These are phyloP conservation scores for Adela reaumurella DNA, from an alignment of 2,888 invertebrate genomes.

Conservation along the genomic window DNA sequence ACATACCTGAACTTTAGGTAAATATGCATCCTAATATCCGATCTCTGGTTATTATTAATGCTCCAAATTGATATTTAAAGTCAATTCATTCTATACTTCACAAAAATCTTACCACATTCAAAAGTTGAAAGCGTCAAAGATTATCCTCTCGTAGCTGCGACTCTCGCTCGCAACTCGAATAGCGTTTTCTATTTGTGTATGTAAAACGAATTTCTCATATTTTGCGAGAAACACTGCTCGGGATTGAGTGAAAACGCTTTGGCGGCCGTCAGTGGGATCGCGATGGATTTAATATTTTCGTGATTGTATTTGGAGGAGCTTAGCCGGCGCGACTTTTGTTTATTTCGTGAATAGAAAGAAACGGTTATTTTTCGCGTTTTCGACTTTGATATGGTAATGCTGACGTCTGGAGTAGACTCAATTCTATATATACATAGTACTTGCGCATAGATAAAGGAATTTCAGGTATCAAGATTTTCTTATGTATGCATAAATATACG, in stretches of 20 bases:
- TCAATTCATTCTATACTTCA: no score
- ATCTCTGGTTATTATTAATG: no score
- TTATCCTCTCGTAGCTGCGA: no score
- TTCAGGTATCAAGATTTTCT: no score
- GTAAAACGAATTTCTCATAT: conserved; percentile 49
- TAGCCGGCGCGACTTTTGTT: neutral
- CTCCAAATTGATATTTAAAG: no score
- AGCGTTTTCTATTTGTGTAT: conserved; percentile 39
- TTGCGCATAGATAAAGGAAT: no score
- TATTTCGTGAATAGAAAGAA: neutral
- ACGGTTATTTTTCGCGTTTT: neutral
- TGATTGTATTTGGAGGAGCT: conserved; percentile 33
- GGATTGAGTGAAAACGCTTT: conserved; percentile 41
- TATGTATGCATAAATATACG: no score
- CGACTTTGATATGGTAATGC: neutral
- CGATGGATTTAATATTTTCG: conserved; percentile 54
- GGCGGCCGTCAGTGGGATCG: conserved; percentile 49
- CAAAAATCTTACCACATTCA: no score
- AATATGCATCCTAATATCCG: no score
- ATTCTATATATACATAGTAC: no score
- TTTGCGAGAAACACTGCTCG: conserved; percentile 16
- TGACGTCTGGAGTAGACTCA: neutral
- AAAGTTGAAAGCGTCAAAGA: no score
- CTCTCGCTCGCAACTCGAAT: neutral
- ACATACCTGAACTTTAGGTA: no score